Conservation (phyloP, 2,113 vertebrate species). For the Sciurus niger region DNA sequence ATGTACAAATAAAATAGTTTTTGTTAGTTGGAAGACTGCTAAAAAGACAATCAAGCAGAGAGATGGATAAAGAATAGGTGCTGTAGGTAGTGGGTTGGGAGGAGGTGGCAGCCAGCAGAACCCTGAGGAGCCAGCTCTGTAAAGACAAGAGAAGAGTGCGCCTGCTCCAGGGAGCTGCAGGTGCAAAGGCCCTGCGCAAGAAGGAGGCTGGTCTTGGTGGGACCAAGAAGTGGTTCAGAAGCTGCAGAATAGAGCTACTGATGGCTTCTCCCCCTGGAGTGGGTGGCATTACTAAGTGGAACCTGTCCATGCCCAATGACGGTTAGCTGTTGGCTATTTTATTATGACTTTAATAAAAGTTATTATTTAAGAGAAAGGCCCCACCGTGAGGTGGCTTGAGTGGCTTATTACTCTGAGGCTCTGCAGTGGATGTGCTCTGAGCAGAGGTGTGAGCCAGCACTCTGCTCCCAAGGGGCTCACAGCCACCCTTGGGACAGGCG, state of each 20-base stretch:
- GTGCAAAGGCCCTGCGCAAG: background rate
- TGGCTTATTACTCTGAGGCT: background rate
- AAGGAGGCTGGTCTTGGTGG: background rate
- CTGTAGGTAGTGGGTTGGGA: background rate
- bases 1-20: background rate
- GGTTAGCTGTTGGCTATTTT: background rate
- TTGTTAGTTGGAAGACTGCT: background rate
- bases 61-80: background rate
- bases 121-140: too few species aligned
- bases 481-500: too few species aligned
- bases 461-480: background rate
- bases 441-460: background rate
- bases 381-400: background rate
- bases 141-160: background rate
- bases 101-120: background rate
- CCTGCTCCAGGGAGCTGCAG: background rate
- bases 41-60: background rate
- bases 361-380: background rate
- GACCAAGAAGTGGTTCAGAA: background rate
- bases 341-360: background rate
- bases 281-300: background rate
- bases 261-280: too few species aligned
- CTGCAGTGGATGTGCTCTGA: fast-evolving
- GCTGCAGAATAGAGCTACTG: too few species aligned
- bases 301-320: background rate